A percentile compares a stretch with the other conserved stretches of the same genome.
Conservation (phyloP, 2,888 invertebrate species). For the Timema cristinae region DNA sequence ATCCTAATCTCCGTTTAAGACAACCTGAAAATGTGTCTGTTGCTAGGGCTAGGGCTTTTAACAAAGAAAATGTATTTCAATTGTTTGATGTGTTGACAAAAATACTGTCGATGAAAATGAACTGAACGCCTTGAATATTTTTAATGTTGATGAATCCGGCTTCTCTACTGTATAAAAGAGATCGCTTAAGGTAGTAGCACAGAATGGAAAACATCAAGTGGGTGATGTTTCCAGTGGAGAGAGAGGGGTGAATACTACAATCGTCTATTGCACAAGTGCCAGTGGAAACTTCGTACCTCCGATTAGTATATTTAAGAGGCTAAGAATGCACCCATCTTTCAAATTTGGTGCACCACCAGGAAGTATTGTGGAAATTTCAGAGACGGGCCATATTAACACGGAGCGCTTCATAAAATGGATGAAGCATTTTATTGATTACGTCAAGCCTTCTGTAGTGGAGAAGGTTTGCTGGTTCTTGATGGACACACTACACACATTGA, state of each 20-base stretch:
- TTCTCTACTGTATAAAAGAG: slow-evolving; percentile 33
- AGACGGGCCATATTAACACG: slow-evolving; percentile 34
- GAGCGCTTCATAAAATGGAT: slow-evolving; percentile 45
- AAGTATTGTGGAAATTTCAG: slow-evolving; percentile 27
- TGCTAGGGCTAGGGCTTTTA: too few relatives aligned
- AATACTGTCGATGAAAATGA: too few relatives aligned
- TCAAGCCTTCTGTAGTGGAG: slow-evolving; percentile 31
- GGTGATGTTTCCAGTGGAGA: slow-evolving; percentile 32
- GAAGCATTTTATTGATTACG: slow-evolving; percentile 30
- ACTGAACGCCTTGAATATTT: slow-evolving; percentile 22
- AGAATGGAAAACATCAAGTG: slow-evolving; percentile 32
- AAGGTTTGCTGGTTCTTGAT: slow-evolving; percentile 36
- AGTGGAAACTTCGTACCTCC: slow-evolving; percentile 34
- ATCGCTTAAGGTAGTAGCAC: slow-evolving; percentile 29
- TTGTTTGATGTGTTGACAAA: too few relatives aligned
- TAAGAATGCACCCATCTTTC: slow-evolving; percentile 29
- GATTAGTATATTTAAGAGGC: slow-evolving; percentile 34
- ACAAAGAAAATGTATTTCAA: too few relatives aligned
- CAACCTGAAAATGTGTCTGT: too few relatives aligned
- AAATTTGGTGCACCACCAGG: slow-evolving; percentile 28
- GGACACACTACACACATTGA: too few relatives aligned
- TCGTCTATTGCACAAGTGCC: slow-evolving; percentile 31
- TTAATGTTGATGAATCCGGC: slow-evolving; percentile 34
- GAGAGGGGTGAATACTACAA: slow-evolving; percentile 32
- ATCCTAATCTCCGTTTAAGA: too few relatives aligned